Evolutionary conservation across 2,888 invertebrate genomes (phyloP), one percentile per base, ranked within the genome.

Genomic region (Lymantria dispar): DNA sequence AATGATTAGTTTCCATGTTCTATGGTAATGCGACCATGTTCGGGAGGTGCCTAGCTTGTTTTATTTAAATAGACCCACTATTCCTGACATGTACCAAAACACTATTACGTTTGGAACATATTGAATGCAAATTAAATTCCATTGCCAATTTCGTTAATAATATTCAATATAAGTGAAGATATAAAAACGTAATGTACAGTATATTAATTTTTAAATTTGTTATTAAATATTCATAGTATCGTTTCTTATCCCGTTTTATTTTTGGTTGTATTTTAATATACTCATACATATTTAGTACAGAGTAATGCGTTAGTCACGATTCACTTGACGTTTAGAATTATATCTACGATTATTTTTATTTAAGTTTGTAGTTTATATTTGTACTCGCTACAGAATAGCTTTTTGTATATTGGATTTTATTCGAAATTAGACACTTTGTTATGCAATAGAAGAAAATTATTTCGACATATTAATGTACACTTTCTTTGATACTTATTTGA

Each of bases 281-380:
- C 78, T 84, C 83, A 85, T 85, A 78, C 79, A 86, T 85, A 85
- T 85, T 82, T 77, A 85, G 72, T 61, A 63, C 55, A 15, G 54
- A 47, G 69, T 70, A 70, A 72, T 70, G 71, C 77, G 73, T 74
- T 78, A 80, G 60, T 82, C 85, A 82, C 80, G 83, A 75, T 52
- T 62, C 54, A 58, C 68, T 68, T 74, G 71, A 72, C 66, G 57
- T 65, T 65, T 68, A 70, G 69, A 75, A 60, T 66, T 65, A 71
- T 63, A 62, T 54, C 61, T 65, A 65, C 62, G 63, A 64, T 67
- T 70, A 68, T 65, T 47, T 62, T 3, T 38, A 38, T 22, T 3
- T 38, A 38, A 38, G 12, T 22, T 22, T 22, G 22, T 3, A 3
- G 22, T 22, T 22, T 22, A 22, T 22, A 22, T 22, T 3, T 22